A percentile compares a stretch with the other conserved stretches of the same genome.
Evolutionary conservation across 23 tunicate species (phyloP).

Genomic region (Styela clava): DNA sequence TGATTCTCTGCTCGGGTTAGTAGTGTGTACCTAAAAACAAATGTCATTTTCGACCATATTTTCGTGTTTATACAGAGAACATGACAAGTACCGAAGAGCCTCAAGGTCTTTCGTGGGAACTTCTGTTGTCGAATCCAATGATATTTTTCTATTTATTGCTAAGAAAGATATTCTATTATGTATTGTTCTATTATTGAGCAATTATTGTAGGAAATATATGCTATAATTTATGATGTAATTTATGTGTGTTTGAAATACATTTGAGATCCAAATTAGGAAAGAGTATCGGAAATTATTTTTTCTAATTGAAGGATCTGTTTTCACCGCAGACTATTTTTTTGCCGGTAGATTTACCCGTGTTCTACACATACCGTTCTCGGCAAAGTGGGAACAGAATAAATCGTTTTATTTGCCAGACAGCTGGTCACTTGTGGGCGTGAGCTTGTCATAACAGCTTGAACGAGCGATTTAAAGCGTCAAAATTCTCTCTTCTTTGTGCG

Average conservation of each 20-base stretch:
- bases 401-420: background rate
- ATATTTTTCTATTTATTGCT: conserved; percentile 70
- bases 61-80: conserved; percentile 8
- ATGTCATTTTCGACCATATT: too few species aligned
- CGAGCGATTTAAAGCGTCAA: background rate
- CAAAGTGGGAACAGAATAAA: background rate
- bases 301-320: too few species aligned
- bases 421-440: background rate
- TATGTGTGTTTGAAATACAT: too few species aligned
- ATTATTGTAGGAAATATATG: too few species aligned
- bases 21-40: too few species aligned
- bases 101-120: conserved; percentile 50
- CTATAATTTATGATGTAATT: too few species aligned
- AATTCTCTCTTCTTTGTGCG: background rate
- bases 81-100: background rate
- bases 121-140: conserved; percentile 49
- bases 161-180: conserved; percentile 75
- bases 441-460: background rate
- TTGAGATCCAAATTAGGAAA: too few species aligned
- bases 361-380: too few species aligned
- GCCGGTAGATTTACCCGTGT: too few species aligned
- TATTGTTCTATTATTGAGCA: conserved; percentile 58
- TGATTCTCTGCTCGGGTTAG: too few species aligned
- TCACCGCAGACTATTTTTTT: too few species aligned
- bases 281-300: too few species aligned